Base-by-base conservation (phyloP, 1,140 invertebrate species). In the Lysiphlebus fabarum region DNA sequence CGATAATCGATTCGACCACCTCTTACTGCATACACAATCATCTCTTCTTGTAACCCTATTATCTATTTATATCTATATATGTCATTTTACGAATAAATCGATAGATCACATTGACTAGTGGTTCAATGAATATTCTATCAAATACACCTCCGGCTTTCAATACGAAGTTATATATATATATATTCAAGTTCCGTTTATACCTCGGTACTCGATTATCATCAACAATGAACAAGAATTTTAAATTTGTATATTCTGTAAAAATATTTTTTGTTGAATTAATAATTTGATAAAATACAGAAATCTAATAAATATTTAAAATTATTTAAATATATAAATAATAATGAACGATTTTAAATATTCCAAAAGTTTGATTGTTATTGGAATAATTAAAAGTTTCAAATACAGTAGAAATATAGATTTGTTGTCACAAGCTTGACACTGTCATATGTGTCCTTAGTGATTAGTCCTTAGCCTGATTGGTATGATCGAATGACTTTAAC, bases 1-100 rank as follows among this genome's bases (percentile, higher is more conserved):
- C 14, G 72, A 72, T 74, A 74, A 74, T 74, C 70, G 68, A 74
- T 74, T 70, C 64, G 61, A 65, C 67, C 63, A 72, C 69, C 72
- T 70, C 68, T 66, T 67, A 4, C 17, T 66, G 72, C 68, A 74
- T 74, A 74, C n/a, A 68, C 70, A 72, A 74, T 72, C 67, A 72
- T 69, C 67, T 44, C 47, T 38, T 53, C 26, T 56, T 60, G 64
- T 73, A 70, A 71, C 69, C 68, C 68, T 69, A 74, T 74, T 69
- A 65, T 69, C 63, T 66, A 64, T 59, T 57, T 63, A 66, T 26
- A 26, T 26, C 17, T 26, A 26, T 26, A 26, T 26, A 26, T 26
- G 17, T 26, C 17, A 26, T 26, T 26, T 26, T 26, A 26, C 70
- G 71, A 73, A 72, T 70, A 74, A 72, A 71, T 74, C 69, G 69